Base-by-base conservation (phyloP, 2,888 invertebrate genomes). In the Oscheius sp. region DNA sequence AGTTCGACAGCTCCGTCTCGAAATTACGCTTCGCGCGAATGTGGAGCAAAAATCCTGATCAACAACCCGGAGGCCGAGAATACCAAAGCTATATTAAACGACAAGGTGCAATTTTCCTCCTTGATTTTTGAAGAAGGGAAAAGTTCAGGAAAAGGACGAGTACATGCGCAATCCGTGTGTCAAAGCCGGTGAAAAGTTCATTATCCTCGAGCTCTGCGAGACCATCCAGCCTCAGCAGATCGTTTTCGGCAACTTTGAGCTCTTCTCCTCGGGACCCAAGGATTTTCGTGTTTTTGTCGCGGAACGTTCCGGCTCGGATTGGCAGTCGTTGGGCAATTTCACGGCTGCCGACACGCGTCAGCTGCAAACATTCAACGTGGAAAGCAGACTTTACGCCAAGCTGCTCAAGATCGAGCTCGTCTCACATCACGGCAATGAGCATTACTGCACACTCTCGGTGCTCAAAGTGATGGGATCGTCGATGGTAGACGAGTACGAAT, bases 91-190 rank as follows among this genome's bases (percentile, higher is more conserved):
- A 93, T 99, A 62, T 91, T 99, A 66, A 95, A 94, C 65, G 93
- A 95, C 2, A 86, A 86, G 73, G 86, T 87, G 48, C 58, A 76
- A 9, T 32, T 59, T 21, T 59, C 7, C 48, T 9, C 13, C 11
- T 48, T 65, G 33, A 37, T 32, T 29, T 29, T 3, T 5, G 33
- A 32, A 42, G 7, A 42, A 42, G 21, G 21, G 21, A 42, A 53
- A 59, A 2, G 51, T 77, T 55, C 65, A 80, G 80, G 84, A 84
- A 55, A 77, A 80, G 81, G 99, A 99, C 90, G 98, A 99, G 89
- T 99, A 99, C 90, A 95, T 98, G 94, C 92, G 98, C 76, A 98
- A 96, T 90, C 94, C 96, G 0, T 99, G 99, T 90, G 94, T 94
- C 83, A 90, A 89, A 79, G 91, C 91, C 76, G 90, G 90, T 88